Percentiles rank a stretch among this genome's conserved stretches.
Evolutionary conservation across 2,113 vertebrate genomes (phyloP).

Genomic region (Chionomys nivalis): DNA sequence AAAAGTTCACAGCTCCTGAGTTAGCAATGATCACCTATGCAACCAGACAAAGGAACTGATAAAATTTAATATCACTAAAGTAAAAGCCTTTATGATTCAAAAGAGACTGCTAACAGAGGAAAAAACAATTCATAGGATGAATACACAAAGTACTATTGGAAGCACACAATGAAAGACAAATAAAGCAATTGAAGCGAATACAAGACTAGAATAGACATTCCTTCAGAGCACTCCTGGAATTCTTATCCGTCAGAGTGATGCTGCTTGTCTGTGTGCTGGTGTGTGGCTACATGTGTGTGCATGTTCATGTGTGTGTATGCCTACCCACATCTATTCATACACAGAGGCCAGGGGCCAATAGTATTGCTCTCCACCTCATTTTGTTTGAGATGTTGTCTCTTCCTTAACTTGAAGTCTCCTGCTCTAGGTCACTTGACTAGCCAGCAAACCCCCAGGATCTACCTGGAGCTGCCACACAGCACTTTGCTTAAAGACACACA

Average conservation of each 20-base stretch:
- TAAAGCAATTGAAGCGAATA: background rate
- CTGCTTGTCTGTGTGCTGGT: background rate
- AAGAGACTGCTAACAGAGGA: background rate
- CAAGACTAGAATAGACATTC: background rate
- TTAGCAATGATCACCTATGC: background rate
- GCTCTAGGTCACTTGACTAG: background rate
- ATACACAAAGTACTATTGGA: background rate
- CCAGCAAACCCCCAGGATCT: background rate
- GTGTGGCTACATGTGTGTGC: background rate
- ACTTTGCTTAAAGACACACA: background rate
- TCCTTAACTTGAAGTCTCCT: background rate
- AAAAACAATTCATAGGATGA: background rate
- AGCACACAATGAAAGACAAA: slow-evolving; percentile 8
- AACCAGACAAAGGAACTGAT: background rate
- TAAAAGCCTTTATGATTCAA: background rate
- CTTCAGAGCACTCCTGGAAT: background rate
- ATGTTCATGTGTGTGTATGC: background rate
- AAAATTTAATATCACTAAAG: background rate
- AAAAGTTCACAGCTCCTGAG: background rate
- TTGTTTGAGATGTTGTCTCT: background rate
- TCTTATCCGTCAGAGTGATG: background rate
- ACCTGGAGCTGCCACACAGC: background rate
- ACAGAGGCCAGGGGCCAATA: background rate
- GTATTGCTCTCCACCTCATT: background rate
- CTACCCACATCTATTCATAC: background rate